Base-by-base conservation (phyloP, 2,113 vertebrate species). In the Phyllostomus discolor region DNA sequence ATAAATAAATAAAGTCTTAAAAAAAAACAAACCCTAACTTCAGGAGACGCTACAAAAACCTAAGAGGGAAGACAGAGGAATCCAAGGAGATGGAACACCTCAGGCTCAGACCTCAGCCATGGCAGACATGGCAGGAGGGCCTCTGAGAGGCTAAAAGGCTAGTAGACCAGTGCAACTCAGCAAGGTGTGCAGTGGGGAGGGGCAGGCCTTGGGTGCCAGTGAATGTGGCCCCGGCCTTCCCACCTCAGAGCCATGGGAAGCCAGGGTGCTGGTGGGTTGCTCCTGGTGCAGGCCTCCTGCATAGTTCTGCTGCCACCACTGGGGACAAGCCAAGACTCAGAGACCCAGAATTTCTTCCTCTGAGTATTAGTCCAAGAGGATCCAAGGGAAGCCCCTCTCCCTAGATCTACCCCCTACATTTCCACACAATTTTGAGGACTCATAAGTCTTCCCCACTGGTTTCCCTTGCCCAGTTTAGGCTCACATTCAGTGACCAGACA, bases 261-360 rank as follows among this genome's bases (percentile, higher is more conserved):
- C 91, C 84, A 0, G 52, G 84, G 80, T 31, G 54, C 84, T 17
- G 1, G 33, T 31, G 43, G 52, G 28, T 24, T 31, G 28, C 73
- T 90, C 84, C 67, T 35, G 41, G 83, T 26, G 31, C 92, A 19
- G 41, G 80, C 66, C n/a, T 79, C 96, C 64, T 97, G 94, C 43
- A 94, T 85, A 0, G 94, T 94, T 48, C 95, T 98, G 91, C 89
- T 98, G 75, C 94, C 96, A 64, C 93, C 91, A 0, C 87, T 98
- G 85, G 81, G 48, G 26, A 95, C 95, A 59, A 93, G 87, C 64
- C 82, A 92, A 28, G 86, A 92, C 54, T 67, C 90, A 3, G 95
- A 91, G 46, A 96, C 97, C 35, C 82, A 7, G 57, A 97, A 69
- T 85, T 98, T 97, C 97, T 98, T 98, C 82, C 92, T 98, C 50